A percentile compares a stretch with the other conserved stretches of the same genome.
Conservation (phyloP, 2,888 invertebrate genomes). For the Tribolium freemani region DNA sequence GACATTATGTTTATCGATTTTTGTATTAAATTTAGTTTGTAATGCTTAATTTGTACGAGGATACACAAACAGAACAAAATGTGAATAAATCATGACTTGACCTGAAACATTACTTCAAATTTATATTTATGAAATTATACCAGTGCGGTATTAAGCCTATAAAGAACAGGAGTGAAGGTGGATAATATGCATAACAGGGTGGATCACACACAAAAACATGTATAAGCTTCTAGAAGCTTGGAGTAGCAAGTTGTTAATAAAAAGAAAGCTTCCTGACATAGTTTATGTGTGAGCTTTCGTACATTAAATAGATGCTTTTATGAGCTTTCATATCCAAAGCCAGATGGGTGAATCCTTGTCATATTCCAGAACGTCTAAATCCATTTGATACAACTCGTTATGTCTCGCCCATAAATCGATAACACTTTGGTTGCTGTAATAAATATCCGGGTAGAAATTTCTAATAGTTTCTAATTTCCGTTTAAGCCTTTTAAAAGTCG, state of each 20-base stretch:
- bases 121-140: not conserved
- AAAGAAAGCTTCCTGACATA: constrained; percentile 1
- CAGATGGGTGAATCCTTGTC: constrained; percentile 15
- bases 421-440: constrained; percentile 42
- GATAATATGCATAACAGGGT: not conserved
- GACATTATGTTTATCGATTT: not conserved
- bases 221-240: constrained; percentile 5
- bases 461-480: constrained; percentile 49
- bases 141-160: not conserved
- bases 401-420: constrained; percentile 43
- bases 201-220: constrained; percentile 2
- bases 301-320: constrained; percentile 2
- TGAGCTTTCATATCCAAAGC: constrained; percentile 19
- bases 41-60: not conserved
- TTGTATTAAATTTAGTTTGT: not conserved
- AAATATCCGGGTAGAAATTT: constrained; percentile 51
- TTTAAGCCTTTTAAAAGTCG: constrained; percentile 47
- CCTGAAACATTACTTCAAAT: not conserved
- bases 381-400: constrained; percentile 13
- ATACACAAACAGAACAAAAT: not conserved
- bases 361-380: constrained; percentile 27
- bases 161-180: not conserved
- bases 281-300: constrained; percentile 1
- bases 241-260: constrained; percentile 12
- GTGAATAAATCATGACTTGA: not conserved